These are phyloP conservation scores for Chinchilla lanigera DNA, from an alignment of 2,113 vertebrate species.

Conservation along the genomic window DNA sequence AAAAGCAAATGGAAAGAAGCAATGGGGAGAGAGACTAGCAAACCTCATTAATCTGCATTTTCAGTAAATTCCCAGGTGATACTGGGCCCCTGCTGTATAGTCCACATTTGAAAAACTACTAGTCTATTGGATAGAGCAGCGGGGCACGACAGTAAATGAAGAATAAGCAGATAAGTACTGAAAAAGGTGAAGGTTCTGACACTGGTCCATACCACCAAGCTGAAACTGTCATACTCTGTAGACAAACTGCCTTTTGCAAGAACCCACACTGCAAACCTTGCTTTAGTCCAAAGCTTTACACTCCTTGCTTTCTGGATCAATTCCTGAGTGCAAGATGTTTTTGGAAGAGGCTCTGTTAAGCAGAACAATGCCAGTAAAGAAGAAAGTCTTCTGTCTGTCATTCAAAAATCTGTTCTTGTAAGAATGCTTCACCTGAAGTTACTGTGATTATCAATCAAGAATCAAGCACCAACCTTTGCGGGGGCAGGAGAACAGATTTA, in stretches of 20 bases:
- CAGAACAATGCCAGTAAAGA: neutral
- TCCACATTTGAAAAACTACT: neutral
- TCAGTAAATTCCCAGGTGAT: neutral
- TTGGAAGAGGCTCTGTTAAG: neutral
- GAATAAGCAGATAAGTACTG: neutral
- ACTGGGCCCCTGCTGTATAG: neutral
- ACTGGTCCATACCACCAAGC: no score
- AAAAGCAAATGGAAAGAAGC: neutral
- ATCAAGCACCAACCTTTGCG: neutral
- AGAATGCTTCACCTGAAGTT: neutral
- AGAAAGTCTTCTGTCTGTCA: neutral
- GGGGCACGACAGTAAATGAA: neutral
- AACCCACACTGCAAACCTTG: neutral
- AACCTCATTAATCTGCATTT: conserved; percentile 17
- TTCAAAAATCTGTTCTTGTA: neutral
- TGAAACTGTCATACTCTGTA: neutral
- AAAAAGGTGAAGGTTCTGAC: neutral
- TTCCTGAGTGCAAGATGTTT: neutral
- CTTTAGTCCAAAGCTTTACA: neutral
- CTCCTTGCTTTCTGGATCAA: neutral
- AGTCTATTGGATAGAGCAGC: neutral
- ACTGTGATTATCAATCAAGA: neutral
- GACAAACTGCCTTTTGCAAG: neutral
- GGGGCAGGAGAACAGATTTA: neutral
- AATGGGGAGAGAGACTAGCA: neutral